Conservation (phyloP, 1,140 invertebrate species). For the Reticulitermes speratus region DNA sequence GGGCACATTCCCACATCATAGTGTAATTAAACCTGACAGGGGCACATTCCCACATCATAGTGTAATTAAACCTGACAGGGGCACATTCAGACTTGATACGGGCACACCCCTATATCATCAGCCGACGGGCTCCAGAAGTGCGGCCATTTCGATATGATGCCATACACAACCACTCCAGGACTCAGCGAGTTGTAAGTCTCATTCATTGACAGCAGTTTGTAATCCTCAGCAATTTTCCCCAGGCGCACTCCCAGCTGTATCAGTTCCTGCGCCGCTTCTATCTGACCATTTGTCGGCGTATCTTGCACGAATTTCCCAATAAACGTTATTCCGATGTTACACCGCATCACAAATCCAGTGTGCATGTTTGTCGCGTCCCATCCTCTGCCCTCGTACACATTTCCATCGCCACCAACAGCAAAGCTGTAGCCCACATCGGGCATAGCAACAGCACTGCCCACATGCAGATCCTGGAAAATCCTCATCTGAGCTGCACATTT, state of each 20-base stretch:
- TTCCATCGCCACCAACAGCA: slow-evolving; percentile 54
- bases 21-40: too few species aligned
- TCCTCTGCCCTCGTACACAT: slow-evolving; percentile 57
- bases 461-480: slow-evolving; percentile 48
- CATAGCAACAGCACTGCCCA: slow-evolving; percentile 44
- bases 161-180: background rate
- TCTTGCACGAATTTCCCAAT: slow-evolving; percentile 54
- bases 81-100: background rate
- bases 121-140: background rate
- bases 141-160: background rate
- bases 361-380: slow-evolving; percentile 72
- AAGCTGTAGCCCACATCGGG: slow-evolving; percentile 51
- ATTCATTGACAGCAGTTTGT: background rate
- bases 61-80: too few species aligned
- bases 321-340: slow-evolving; percentile 71
- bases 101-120: background rate
- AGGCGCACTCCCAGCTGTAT: background rate
- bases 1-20: too few species aligned
- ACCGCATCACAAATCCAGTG: slow-evolving; percentile 63
- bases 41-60: too few species aligned
- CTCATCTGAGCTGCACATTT: background rate
- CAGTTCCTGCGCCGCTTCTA: slow-evolving; percentile 13
- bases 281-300: slow-evolving; percentile 12
- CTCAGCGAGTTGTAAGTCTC: background rate
- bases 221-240: background rate